A percentile compares a stretch with the other conserved stretches of the same genome.
These are phyloP conservation scores for Enteromius mattozi DNA, from an alignment of 2,797 vertebrate species.

Conservation along the genomic window DNA sequence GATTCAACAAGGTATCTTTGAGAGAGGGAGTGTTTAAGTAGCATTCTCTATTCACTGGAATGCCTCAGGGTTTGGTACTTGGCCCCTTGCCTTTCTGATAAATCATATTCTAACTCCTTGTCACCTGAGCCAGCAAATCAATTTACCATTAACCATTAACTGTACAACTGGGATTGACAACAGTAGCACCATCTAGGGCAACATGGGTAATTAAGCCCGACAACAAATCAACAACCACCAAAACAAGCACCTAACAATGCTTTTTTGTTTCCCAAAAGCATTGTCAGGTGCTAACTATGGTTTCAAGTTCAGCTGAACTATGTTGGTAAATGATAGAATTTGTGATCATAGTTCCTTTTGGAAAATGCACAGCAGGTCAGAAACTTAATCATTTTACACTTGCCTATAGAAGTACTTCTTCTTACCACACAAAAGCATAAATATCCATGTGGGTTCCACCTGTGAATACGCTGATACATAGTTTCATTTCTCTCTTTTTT, in stretches of 20 bases:
- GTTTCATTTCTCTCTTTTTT: constrained; percentile 46
- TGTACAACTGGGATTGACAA: neutral
- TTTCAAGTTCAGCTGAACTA: neutral
- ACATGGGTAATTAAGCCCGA: neutral
- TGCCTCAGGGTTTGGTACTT: neutral
- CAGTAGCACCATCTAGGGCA: neutral
- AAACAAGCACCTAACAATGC: no score
- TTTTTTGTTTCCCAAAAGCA: neutral
- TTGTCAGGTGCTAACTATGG: neutral
- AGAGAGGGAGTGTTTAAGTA: neutral
- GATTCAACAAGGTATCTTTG: neutral
- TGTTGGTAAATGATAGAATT: neutral
- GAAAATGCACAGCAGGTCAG: neutral
- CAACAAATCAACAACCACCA: neutral
- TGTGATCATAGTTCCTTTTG: neutral
- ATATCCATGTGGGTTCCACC: neutral
- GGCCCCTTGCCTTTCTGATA: neutral
- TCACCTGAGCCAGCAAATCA: neutral
- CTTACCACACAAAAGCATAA: neutral
- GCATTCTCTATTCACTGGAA: neutral
- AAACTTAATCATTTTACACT: neutral
- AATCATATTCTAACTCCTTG: neutral
- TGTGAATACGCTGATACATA: neutral
- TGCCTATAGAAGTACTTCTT: neutral
- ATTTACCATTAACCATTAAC: neutral